Evolutionary conservation across 2,888 invertebrate genomes (phyloP), one percentile per base, ranked within the genome.

Genomic region (Pseudolycoriella hygida): DNA sequence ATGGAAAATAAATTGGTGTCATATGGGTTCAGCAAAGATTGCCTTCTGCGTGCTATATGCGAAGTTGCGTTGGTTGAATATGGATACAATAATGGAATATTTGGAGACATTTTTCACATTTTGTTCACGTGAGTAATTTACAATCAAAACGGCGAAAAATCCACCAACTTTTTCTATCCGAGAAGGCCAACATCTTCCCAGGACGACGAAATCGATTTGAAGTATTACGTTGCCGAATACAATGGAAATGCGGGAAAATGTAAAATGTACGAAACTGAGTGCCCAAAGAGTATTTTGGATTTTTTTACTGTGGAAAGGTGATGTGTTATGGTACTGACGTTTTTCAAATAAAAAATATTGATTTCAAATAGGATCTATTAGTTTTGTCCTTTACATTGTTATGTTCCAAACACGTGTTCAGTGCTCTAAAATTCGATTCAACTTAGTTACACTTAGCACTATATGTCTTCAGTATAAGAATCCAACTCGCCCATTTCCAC

Each of bases 11-110:
- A 25, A 8, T 8, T 25, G 25, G 8, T 25, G 4, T 25, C 25
- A 8, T 25, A 25, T 8, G 25, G 25, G 5, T 25, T 25, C 25
- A 25, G 25, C 25, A 25, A 25, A 8, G 3, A 17, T 31, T 77
- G 77, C 57, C 60, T 77, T 47, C 64, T 74, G 43, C 64, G 73
- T 53, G 67, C 71, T 40, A 74, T 77, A 53, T 77, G 77, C 54
- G 76, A 76, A 54, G 67, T 69, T 42, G 67, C 72, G 18, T 62
- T 66, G 41, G 60, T 63, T 15, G 72, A 72, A 45, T 62, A 75
- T 49, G 54, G 55, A 20, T 61, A 64, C 47, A 69, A 67, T 53
- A 71, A 73, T 53, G 76, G 77, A 18, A 58, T 77, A 37, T 53
- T 77, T 40, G 71, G 77, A 14, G 73, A 75, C 55, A 55, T 77